Conservation (phyloP, 1,140 invertebrate genomes). For the Drosophila kepulauana region DNA sequence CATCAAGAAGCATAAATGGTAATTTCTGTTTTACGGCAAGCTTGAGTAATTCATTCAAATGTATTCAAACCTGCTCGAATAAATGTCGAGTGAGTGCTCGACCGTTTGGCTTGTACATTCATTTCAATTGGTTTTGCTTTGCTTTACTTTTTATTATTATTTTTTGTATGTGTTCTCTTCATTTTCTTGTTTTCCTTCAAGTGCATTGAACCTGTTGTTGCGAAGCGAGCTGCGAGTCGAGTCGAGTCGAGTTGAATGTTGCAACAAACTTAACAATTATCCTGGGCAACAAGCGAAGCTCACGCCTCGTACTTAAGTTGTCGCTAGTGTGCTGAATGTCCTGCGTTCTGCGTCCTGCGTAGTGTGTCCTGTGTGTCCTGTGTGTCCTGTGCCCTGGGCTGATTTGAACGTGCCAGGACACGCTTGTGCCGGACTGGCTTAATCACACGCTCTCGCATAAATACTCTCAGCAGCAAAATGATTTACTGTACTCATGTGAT, state of each 20-base stretch:
- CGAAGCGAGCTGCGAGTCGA: neutral
- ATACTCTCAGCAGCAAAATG: slow-evolving; percentile 45
- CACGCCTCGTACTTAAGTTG: slow-evolving; percentile 45
- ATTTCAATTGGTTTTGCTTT: neutral
- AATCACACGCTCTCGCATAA: slow-evolving; percentile 53
- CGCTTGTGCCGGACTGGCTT: slow-evolving; percentile 40
- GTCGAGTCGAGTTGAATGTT: neutral
- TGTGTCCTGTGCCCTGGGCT: neutral
- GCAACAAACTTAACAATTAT: slow-evolving; percentile 49
- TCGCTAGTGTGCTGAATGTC: neutral
- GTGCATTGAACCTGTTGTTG: slow-evolving; percentile 26
- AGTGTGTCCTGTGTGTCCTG: neutral
- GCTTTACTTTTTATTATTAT: neutral
- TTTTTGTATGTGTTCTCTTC: neutral
- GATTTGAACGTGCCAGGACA: slow-evolving; percentile 35
- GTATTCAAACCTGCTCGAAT: slow-evolving; percentile 1
- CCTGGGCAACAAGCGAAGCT: slow-evolving; percentile 30
- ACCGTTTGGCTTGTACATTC: neutral
- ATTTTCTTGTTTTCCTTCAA: slow-evolving; percentile 6
- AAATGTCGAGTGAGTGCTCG: neutral
- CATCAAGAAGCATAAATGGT: slow-evolving; percentile 1
- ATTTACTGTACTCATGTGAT: slow-evolving; percentile 73
- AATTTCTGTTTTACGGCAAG: neutral
- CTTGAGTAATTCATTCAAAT: neutral
- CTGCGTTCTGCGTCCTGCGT: neutral